Evolutionary conservation across 2,113 vertebrate genomes (phyloP), one percentile per base, ranked within the genome.

Genomic region (Trematomus loennbergii): DNA sequence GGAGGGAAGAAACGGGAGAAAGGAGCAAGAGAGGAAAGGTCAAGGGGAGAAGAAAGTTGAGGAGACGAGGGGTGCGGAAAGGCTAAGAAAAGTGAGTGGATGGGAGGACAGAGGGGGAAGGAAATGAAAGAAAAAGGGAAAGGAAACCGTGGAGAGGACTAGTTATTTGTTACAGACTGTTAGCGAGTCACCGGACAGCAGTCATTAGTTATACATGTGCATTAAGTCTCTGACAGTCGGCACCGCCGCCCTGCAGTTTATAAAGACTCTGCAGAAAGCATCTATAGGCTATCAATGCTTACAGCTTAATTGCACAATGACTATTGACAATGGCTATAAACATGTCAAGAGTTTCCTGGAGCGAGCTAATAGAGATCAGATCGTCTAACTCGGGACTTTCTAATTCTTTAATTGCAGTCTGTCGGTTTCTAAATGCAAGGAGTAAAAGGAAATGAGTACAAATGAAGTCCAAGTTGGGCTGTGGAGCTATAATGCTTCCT

Each of bases 271-370:
- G 96, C 91, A 93, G 95, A 96, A 96, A 94, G 95, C 94, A 95
- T 96, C 96, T 97, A 97, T 96, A 95, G 96, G 92, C 95, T 95
- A 95, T 96, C 96, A 91, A 94, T 95, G 95, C 94, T 95, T 96
- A 96, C 95, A 94, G 95, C 96, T 96, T 97, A 97, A 97, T 97
- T 97, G 96, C 93, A 91, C 95, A 97, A 96, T 95, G 94, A 95
- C 94, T 97, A 96, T 97, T 96, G 97, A 97, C 96, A 96, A 91
- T 93, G 92, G 94, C 95, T 96, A 96, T 97, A 96, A 97, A 97
- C 95, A 96, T 95, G 94, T 95, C 94, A 88, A 70, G 93, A 94
- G 95, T 96, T 97, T 96, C 95, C 95, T 95, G 95, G 94, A 95
- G 96, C 93, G 91, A 94, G 95, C 92, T 96, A 97, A 98, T 96